Percentiles rank a stretch among this genome's conserved stretches.
These are phyloP conservation scores for Thyatira batis DNA, from an alignment of 2,888 invertebrate species.

Conservation along the genomic window DNA sequence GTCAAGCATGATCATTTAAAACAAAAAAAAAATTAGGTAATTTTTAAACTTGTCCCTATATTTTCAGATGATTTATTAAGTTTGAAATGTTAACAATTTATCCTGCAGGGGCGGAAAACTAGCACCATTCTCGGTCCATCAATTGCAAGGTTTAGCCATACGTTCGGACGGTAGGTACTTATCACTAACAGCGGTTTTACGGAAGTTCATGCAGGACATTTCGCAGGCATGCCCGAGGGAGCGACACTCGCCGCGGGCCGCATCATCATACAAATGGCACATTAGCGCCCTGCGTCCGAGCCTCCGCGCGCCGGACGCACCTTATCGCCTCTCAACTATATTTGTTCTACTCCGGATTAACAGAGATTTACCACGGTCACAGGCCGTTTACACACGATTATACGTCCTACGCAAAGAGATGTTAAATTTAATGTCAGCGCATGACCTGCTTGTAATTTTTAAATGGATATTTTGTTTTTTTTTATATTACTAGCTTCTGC, in stretches of 20 bases:
- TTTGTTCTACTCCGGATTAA: constrained; percentile 78
- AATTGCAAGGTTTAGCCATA: background rate
- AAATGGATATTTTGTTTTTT: constrained; percentile 35
- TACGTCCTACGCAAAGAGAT: constrained; percentile 75
- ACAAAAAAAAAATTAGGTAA: no score
- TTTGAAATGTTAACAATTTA: no score
- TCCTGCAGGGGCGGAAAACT: background rate
- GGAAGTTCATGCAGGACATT: constrained; percentile 44
- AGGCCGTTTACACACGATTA: constrained; percentile 73
- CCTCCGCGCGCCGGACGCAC: constrained; percentile 60
- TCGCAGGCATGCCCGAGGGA: constrained; percentile 36
- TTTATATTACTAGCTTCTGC: background rate
- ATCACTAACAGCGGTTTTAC: background rate
- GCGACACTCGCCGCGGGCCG: constrained; percentile 32
- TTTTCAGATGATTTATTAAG: no score
- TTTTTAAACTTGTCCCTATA: no score
- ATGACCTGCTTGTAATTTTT: constrained; percentile 52
- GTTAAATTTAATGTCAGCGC: constrained; percentile 62
- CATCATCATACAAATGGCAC: constrained; percentile 81
- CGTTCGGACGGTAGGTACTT: background rate
- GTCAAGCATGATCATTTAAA: no score
- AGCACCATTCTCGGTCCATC: background rate
- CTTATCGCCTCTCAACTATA: constrained; percentile 80
- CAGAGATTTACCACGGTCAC: constrained; percentile 78
- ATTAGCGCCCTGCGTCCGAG: constrained; percentile 64